Evolutionary conservation across 2,888 invertebrate genomes (phyloP).

Genomic region (Ptilodon capucinus): DNA sequence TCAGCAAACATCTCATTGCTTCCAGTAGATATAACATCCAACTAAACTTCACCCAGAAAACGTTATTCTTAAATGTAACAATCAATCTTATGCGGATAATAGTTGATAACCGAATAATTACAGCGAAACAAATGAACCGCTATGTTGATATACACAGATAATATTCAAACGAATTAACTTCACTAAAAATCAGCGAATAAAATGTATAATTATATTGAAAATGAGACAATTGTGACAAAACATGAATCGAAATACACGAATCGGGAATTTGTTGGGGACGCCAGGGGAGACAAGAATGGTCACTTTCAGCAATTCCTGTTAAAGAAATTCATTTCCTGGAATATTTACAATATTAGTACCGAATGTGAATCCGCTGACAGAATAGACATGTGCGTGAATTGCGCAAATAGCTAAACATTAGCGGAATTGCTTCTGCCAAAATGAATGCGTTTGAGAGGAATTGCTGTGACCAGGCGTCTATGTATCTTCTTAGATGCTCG

Average conservation of each 20-base stretch:
- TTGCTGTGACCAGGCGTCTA: too few species aligned
- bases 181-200: slow-evolving; percentile 5
- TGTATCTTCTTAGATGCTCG: slow-evolving; percentile 39
- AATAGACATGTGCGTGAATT: too few species aligned
- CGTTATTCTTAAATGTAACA: slow-evolving; percentile 28
- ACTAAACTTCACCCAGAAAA: slow-evolving; percentile 22
- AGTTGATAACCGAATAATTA: slow-evolving; percentile 13
- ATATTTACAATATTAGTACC: too few species aligned
- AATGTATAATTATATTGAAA: slow-evolving; percentile 5
- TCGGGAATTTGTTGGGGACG: slow-evolving; percentile 11
- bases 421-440: too few species aligned
- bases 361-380: too few species aligned
- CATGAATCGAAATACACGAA: slow-evolving; percentile 18
- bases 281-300: too few species aligned
- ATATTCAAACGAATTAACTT: background rate
- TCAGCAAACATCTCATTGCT: background rate
- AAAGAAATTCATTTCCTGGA: too few species aligned
- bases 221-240: slow-evolving; percentile 35
- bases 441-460: too few species aligned
- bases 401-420: too few species aligned
- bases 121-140: slow-evolving; percentile 16
- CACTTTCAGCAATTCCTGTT: too few species aligned
- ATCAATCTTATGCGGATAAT: slow-evolving; percentile 22
- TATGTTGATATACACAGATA: slow-evolving; percentile 7
- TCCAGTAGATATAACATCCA: slow-evolving; percentile 24